Percentiles rank a stretch among this genome's conserved stretches.
These are phyloP conservation scores for Lasius fuliginosus DNA, from an alignment of 2,888 invertebrate species.

Conservation along the genomic window DNA sequence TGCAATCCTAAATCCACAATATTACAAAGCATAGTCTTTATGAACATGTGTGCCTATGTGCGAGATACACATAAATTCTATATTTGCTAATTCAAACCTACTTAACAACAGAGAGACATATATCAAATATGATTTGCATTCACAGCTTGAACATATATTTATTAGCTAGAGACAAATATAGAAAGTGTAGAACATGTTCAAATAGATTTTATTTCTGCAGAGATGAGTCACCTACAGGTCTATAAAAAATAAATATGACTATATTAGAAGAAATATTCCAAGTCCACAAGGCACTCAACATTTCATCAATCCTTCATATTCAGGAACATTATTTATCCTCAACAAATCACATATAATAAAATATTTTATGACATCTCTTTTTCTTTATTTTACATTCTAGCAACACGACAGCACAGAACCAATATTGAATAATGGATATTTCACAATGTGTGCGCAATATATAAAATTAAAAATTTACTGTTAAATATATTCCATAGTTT, in stretches of 20 bases:
- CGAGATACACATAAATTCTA: neutral
- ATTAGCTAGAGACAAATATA: conserved; percentile 1
- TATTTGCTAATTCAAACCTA: conserved; percentile 7
- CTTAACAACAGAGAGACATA: neutral
- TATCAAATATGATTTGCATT: neutral
- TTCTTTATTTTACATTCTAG: conserved; percentile 14
- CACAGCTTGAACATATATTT: neutral
- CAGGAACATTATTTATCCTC: conserved; percentile 69
- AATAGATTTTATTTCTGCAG: conserved; percentile 31
- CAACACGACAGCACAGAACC: conserved; percentile 4
- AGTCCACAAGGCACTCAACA: conserved; percentile 79
- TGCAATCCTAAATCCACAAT: neutral
- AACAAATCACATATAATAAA: conserved; percentile 43
- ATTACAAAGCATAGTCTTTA: neutral
- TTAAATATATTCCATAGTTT: conserved; percentile 20
- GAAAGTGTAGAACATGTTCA: neutral
- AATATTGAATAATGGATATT: conserved; percentile 25
- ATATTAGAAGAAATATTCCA: conserved; percentile 71
- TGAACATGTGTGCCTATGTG: neutral
- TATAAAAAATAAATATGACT: conserved; percentile 43
- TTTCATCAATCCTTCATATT: conserved; percentile 67
- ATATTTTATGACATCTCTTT: conserved; percentile 18
- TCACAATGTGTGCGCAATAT: conserved; percentile 5
- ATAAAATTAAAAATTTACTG: conserved; percentile 15
- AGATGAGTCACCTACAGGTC: neutral